Percentiles rank a stretch among this genome's conserved stretches.
Conservation (phyloP, 2,113 vertebrate genomes). For the Scartelaos histophorus region DNA sequence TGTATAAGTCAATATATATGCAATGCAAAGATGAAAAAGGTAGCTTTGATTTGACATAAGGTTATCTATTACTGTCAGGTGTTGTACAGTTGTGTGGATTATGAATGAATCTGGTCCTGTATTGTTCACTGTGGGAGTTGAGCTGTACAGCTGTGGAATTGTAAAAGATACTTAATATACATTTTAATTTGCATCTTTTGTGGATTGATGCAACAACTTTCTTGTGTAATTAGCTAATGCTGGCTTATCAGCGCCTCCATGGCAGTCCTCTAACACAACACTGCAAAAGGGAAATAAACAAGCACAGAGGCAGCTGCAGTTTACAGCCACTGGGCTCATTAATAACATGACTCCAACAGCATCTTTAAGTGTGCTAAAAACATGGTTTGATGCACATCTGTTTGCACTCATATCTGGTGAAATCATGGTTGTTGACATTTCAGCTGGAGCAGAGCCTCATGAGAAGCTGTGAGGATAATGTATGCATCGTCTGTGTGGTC, state of each 20-base stretch:
- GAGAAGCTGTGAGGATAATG: constrained; percentile 41
- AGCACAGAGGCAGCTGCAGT: not conserved
- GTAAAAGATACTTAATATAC: too few species aligned
- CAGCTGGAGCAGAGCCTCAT: constrained; percentile 36
- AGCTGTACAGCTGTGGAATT: too few species aligned
- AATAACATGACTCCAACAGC: not conserved
- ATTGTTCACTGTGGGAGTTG: too few species aligned
- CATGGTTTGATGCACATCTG: constrained; percentile 55
- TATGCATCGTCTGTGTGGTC: constrained; percentile 63
- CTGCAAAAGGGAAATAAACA: constrained; percentile 1
- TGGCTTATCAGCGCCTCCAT: not conserved
- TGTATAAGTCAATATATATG: too few species aligned
- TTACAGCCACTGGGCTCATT: constrained; percentile 6
- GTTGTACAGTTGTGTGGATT: too few species aligned
- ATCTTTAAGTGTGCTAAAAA: not conserved
- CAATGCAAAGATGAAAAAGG: too few species aligned
- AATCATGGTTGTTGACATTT: constrained; percentile 58
- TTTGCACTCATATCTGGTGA: constrained; percentile 61
- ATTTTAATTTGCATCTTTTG: too few species aligned
- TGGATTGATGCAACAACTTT: not conserved
- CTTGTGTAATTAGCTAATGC: not conserved
- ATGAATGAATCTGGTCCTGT: too few species aligned
- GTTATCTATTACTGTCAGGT: too few species aligned
- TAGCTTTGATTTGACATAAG: too few species aligned
- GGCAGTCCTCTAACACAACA: not conserved